phyloP scores from a whole-genome alignment of 1,140 invertebrate species.

The Calliphora vicina region DNA sequence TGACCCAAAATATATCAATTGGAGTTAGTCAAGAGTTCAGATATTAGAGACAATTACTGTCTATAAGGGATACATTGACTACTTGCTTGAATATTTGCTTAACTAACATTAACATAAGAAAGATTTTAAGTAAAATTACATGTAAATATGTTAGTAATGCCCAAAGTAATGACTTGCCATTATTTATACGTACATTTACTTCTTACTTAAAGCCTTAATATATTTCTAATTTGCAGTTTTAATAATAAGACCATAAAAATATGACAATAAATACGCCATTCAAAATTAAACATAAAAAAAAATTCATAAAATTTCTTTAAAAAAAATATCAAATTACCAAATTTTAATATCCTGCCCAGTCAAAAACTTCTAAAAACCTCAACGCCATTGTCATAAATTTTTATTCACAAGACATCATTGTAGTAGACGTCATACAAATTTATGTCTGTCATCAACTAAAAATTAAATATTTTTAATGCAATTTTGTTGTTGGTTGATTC shows the following conservation, averaged over 20 bases:
- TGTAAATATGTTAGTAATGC: neutral
- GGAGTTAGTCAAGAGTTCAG: no score
- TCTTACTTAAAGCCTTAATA: no score
- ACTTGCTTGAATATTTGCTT: no score
- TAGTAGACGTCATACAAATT: neutral
- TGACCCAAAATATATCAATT: no score
- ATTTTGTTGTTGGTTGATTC: neutral
- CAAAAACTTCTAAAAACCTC: neutral
- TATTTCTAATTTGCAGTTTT: neutral
- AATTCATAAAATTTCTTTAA: no score
- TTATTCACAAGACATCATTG: neutral
- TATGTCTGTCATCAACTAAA: neutral
- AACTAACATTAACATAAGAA: no score
- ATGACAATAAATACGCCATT: neutral
- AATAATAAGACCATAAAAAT: neutral
- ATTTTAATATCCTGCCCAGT: slow-evolving; percentile 8
- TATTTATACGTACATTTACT: no score
- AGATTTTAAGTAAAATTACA: no score
- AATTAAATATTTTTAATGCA: neutral
- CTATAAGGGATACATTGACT: no score
- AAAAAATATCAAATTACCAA: neutral
- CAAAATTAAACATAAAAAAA: neutral
- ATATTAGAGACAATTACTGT: no score
- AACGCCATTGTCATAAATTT: slow-evolving; percentile 13
- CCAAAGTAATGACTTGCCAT: no score